Conservation (phyloP, 2,113 vertebrate genomes). For the Cottus gobio region DNA sequence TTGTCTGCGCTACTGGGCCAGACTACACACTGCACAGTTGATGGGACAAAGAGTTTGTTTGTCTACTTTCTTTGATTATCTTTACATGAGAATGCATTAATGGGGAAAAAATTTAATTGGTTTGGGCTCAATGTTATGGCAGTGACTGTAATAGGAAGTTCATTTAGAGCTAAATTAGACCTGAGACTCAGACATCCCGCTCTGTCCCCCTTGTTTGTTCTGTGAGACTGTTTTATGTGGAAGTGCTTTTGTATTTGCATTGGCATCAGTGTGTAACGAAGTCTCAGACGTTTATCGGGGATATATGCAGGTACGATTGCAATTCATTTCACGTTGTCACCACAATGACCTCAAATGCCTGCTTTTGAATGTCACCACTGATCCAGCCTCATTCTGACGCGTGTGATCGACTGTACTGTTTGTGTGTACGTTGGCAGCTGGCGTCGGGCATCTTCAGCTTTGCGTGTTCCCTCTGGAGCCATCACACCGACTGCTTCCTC, state of each 20-base stretch:
- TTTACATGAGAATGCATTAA: conserved; percentile 34
- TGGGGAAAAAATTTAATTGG: conserved; percentile 37
- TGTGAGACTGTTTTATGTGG: conserved; percentile 8
- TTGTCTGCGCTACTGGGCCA: conserved; percentile 18
- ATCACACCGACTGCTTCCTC: conserved; percentile 95
- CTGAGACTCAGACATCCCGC: conserved; percentile 32
- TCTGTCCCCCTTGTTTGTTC: conserved; percentile 18
- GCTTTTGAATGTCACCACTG: conserved; percentile 7
- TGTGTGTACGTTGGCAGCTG: conserved; percentile 85
- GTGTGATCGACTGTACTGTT: conserved; percentile 47
- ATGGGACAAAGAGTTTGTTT: conserved; percentile 25
- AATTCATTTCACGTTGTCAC: neutral
- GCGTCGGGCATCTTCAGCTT: conserved; percentile 96
- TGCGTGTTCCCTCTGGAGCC: conserved; percentile 96
- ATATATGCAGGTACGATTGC: neutral
- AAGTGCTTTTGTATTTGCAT: conserved; percentile 31
- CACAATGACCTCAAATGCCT: conserved; percentile 2
- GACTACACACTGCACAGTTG: conserved; percentile 1
- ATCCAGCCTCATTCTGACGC: conserved; percentile 27
- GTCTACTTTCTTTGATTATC: conserved; percentile 38
- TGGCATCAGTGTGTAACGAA: neutral
- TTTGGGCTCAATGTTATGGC: conserved; percentile 41
- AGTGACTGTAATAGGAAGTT: conserved; percentile 35
- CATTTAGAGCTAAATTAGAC: conserved; percentile 44
- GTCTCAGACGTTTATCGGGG: neutral